Conservation (phyloP, 2,797 vertebrate genomes). For the Rallus crepitans region DNA sequence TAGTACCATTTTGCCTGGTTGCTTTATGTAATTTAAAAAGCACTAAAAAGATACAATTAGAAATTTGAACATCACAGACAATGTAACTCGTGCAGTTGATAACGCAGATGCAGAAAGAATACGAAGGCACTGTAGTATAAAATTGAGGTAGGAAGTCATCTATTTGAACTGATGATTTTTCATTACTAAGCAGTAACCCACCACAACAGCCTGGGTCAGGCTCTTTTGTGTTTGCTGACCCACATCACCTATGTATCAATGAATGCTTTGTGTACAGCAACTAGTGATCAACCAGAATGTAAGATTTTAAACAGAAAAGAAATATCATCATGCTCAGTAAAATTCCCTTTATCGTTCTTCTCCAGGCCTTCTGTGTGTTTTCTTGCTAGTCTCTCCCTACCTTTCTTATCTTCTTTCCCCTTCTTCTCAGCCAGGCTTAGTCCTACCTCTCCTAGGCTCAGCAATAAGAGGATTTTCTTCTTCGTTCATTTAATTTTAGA, state of each 20-base stretch:
- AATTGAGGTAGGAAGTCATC: neutral
- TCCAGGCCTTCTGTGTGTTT: constrained; percentile 29
- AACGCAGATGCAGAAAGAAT: neutral
- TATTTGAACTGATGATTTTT: constrained; percentile 13
- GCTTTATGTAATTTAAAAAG: neutral
- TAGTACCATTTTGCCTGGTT: neutral
- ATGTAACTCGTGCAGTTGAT: neutral
- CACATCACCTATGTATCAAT: neutral
- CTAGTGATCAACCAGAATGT: neutral
- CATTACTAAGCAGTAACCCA: neutral
- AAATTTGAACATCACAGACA: neutral
- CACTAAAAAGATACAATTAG: neutral
- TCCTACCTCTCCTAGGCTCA: constrained; percentile 23
- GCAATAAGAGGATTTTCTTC: constrained; percentile 67
- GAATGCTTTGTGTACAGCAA: neutral
- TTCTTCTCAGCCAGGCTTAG: constrained; percentile 52
- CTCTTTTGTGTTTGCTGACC: neutral
- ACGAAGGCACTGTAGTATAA: neutral
- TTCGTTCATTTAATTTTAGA: constrained; percentile 63
- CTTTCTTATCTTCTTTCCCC: constrained; percentile 46
- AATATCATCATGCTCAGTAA: neutral
- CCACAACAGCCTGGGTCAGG: neutral
- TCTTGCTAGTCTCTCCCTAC: neutral
- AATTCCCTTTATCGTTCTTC: constrained; percentile 41
- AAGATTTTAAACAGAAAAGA: constrained; percentile 1